Conservation (phyloP, 2,888 invertebrate species). For the Pterostichus niger region DNA sequence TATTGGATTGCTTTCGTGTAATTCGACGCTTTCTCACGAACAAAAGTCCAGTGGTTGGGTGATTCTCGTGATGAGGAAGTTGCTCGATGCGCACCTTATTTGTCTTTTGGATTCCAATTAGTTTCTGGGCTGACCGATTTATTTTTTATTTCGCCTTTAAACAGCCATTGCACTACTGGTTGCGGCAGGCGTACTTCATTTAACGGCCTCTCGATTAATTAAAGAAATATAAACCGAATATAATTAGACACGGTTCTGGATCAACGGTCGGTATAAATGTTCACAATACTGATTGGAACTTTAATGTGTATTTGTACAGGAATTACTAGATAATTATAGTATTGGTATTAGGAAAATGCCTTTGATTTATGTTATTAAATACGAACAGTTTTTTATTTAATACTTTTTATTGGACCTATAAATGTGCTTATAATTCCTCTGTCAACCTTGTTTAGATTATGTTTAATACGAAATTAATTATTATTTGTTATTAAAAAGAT, state of each 20-base stretch:
- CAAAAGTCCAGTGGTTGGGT: neutral
- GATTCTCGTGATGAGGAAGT: neutral
- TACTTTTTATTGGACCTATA: conserved; percentile 37
- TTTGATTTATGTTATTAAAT: conserved; percentile 47
- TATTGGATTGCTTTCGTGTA: conserved; percentile 18
- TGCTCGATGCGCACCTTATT: conserved; percentile 24
- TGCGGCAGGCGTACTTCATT: conserved; percentile 11
- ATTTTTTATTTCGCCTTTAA: conserved; percentile 49
- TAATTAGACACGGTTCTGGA: conserved; percentile 53
- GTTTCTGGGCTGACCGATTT: conserved; percentile 32
- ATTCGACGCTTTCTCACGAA: conserved; percentile 27
- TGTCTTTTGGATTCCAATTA: conserved; percentile 46
- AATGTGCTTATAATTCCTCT: conserved; percentile 43
- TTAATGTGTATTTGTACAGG: conserved; percentile 48
- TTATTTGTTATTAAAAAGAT: too few relatives aligned
- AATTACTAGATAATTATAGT: conserved; percentile 51
- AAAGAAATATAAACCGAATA: conserved; percentile 51
- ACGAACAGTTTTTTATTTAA: conserved; percentile 18
- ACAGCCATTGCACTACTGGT: conserved; percentile 43
- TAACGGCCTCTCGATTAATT: conserved; percentile 52
- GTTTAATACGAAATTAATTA: too few relatives aligned
- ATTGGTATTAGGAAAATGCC: conserved; percentile 51
- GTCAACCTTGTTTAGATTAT: conserved; percentile 8
- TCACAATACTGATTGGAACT: conserved; percentile 47
- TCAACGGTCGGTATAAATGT: conserved; percentile 33